These are phyloP conservation scores for Lichenostomus cassidix DNA, from an alignment of 2,113 vertebrate genomes.

Conservation along the genomic window DNA sequence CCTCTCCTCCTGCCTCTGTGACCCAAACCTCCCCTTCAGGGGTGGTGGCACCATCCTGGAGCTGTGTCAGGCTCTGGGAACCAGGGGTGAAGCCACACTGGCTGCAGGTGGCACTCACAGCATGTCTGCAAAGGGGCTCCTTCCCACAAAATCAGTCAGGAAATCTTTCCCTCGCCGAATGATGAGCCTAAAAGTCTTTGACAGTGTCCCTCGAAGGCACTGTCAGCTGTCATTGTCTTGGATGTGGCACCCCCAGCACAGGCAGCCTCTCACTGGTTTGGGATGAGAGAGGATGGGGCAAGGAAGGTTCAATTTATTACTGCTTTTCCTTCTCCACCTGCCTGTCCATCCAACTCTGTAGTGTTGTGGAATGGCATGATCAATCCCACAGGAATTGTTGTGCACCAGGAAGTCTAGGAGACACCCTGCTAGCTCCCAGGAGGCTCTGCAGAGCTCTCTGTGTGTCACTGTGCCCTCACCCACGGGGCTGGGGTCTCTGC, in stretches of 20 bases:
- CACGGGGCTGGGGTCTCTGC: background rate
- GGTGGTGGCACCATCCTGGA: background rate
- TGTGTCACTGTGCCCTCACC: background rate
- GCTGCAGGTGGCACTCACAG: background rate
- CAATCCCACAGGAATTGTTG: background rate
- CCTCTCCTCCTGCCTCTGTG: background rate
- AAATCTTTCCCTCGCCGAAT: background rate
- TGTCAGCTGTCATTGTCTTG: constrained; percentile 23
- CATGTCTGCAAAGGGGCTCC: background rate
- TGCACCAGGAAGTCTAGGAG: fast-evolving
- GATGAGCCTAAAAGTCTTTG: constrained; percentile 23
- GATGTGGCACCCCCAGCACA: background rate
- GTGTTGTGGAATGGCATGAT: background rate
- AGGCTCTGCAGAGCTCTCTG: background rate
- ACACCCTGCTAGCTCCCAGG: background rate
- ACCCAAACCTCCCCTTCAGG: background rate
- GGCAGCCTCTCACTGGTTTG: background rate
- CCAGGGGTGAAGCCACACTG: fast-evolving
- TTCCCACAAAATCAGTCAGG: background rate
- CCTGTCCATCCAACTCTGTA: fast-evolving
- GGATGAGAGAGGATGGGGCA: background rate
- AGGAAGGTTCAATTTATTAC: background rate
- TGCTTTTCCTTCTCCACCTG: background rate
- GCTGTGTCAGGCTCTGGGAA: background rate
- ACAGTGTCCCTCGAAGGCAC: background rate